Conservation (phyloP, 2,113 vertebrate species). For the Deroptyus accipitrinus region DNA sequence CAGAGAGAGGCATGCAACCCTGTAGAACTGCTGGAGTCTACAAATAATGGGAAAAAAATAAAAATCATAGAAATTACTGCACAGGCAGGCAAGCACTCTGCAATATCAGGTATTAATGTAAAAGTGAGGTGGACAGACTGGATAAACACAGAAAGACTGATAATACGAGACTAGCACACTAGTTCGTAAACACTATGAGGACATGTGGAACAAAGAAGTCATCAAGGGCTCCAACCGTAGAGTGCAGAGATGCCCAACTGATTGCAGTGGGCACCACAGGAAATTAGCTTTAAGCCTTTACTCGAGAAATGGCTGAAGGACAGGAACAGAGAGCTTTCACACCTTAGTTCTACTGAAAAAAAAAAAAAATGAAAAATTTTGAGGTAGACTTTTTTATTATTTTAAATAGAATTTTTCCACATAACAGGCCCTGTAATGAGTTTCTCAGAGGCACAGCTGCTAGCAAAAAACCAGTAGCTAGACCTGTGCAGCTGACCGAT, state of each 20-base stretch:
- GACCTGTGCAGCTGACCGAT: background rate
- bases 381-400: background rate
- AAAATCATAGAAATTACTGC: background rate
- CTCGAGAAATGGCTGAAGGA: background rate
- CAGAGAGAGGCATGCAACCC: background rate
- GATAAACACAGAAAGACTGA: background rate
- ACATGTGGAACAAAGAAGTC: background rate
- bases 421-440: background rate
- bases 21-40: background rate
- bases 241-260: background rate
- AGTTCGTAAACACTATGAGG: background rate
- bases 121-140: background rate
- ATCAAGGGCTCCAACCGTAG: background rate
- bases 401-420: background rate
- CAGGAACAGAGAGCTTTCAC: background rate
- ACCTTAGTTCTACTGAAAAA: background rate
- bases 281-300: background rate
- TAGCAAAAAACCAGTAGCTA: background rate
- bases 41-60: background rate
- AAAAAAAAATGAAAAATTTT: background rate
- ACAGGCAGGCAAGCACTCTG: background rate
- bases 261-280: accelerated
- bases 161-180: background rate
- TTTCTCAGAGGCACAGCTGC: background rate
- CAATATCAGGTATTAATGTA: background rate